Percentiles rank a stretch among this genome's conserved stretches.
phyloP scores from a whole-genome alignment of 2,888 invertebrate genomes.

The Hydrotaea cyrtoneurina region DNA sequence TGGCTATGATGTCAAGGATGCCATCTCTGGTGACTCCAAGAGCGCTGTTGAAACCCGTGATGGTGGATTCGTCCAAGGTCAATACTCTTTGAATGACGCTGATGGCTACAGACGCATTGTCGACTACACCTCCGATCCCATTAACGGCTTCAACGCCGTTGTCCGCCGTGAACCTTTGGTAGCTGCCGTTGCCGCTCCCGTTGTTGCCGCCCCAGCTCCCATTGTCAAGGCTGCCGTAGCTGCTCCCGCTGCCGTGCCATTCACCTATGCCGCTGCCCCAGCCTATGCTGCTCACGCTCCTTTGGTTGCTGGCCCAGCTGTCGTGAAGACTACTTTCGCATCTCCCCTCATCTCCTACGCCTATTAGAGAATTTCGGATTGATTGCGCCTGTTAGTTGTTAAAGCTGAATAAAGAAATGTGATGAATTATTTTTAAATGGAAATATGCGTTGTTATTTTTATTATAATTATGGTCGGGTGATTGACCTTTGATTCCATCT shows the following conservation, averaged over 20 bases:
- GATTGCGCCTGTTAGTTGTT: constrained; percentile 50
- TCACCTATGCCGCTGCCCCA: not conserved
- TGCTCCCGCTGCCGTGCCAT: constrained; percentile 67
- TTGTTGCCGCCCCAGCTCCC: constrained; percentile 58
- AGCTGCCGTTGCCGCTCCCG: constrained; percentile 72
- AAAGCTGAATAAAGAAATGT: constrained; percentile 59
- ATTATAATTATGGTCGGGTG: no score
- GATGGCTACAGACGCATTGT: constrained; percentile 80
- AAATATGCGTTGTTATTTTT: not conserved
- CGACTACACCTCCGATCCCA: constrained; percentile 80
- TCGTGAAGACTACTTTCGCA: constrained; percentile 77
- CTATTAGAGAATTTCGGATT: constrained; percentile 70
- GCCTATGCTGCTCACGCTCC: constrained; percentile 6
- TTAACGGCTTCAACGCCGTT: constrained; percentile 81
- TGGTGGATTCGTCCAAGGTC: constrained; percentile 80
- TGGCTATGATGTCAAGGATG: constrained; percentile 80
- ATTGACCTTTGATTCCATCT: no score
- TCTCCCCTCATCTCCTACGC: constrained; percentile 79
- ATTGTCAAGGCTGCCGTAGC: constrained; percentile 61
- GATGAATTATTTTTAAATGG: constrained; percentile 40
- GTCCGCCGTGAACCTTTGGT: constrained; percentile 79
- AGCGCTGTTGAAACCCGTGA: constrained; percentile 80
- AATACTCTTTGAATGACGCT: constrained; percentile 80
- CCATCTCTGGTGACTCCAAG: constrained; percentile 80
- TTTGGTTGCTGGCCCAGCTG: constrained; percentile 73